These are phyloP conservation scores for Aphidoletes aphidimyza DNA, from an alignment of 2,888 invertebrate genomes.

Conservation along the genomic window DNA sequence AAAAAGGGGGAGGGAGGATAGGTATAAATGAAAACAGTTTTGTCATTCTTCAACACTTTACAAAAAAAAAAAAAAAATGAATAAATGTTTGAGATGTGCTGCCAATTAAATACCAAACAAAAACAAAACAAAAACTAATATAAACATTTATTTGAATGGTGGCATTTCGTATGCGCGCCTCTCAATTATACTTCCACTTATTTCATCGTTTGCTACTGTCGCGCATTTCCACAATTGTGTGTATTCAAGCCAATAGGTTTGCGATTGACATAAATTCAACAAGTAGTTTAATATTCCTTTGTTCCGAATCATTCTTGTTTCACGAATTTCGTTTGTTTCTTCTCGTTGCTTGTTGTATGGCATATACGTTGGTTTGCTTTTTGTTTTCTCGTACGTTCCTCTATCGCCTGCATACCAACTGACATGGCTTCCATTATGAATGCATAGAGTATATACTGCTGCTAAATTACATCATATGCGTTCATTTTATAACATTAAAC, in stretches of 20 bases:
- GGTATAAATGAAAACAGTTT: background rate
- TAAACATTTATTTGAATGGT: too few relatives aligned
- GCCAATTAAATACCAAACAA: background rate
- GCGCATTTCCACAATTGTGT: too few relatives aligned
- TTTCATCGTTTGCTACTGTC: background rate
- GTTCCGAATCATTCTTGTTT: constrained; percentile 45
- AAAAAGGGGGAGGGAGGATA: too few relatives aligned
- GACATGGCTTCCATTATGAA: background rate
- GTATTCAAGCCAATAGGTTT: background rate
- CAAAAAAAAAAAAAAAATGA: too few relatives aligned
- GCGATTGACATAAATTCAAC: constrained; percentile 31
- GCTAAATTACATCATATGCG: constrained; percentile 5
- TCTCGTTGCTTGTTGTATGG: background rate
- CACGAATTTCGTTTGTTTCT: background rate
- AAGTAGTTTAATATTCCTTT: constrained; percentile 14
- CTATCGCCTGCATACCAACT: background rate
- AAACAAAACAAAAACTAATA: too few relatives aligned
- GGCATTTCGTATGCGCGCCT: background rate
- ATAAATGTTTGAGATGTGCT: background rate
- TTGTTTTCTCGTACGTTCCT: background rate
- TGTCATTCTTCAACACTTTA: background rate
- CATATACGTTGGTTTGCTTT: too few relatives aligned
- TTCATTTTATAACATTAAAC: constrained; percentile 39
- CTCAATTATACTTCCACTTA: background rate
- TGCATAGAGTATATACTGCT: too few relatives aligned